Evolutionary conservation across 2,113 vertebrate species (phyloP).

Genomic region (Pachyramphus minor): DNA sequence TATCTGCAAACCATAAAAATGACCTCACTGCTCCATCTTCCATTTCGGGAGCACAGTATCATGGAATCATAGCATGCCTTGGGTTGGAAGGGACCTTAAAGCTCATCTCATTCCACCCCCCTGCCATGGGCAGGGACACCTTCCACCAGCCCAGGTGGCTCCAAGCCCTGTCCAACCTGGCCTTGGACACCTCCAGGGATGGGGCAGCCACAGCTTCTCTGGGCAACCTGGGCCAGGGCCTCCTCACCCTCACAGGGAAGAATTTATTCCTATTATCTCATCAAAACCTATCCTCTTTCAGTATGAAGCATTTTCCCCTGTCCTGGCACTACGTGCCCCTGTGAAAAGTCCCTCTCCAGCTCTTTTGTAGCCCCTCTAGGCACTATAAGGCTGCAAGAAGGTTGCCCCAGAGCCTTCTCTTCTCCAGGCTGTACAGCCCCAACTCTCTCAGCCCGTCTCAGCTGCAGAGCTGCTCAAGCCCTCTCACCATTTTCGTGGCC

Average conservation of each 20-base stretch:
- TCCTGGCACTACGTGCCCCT: background rate
- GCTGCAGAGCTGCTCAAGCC: background rate
- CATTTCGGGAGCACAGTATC: background rate
- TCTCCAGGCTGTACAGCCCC: background rate
- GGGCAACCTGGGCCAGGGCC: background rate
- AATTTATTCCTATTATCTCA: background rate
- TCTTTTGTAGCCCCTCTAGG: background rate
- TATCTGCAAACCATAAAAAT: background rate
- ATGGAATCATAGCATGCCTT: background rate
- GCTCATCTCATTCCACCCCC: background rate
- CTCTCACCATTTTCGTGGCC: background rate
- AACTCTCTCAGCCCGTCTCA: background rate
- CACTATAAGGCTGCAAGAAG: background rate
- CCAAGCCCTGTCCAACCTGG: background rate
- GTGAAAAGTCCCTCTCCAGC: background rate
- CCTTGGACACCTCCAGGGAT: background rate
- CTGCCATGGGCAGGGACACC: background rate
- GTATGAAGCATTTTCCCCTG: background rate
- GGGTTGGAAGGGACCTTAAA: background rate
- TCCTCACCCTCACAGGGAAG: background rate
- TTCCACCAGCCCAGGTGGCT: background rate
- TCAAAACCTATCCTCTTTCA: background rate
- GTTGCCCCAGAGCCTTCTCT: background rate
- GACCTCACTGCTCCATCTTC: background rate
- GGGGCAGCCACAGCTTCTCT: background rate